A percentile compares a stretch with the other conserved stretches of the same genome.
These are phyloP conservation scores for Mythimna vitellina DNA, from an alignment of 2,888 invertebrate species.

Conservation along the genomic window DNA sequence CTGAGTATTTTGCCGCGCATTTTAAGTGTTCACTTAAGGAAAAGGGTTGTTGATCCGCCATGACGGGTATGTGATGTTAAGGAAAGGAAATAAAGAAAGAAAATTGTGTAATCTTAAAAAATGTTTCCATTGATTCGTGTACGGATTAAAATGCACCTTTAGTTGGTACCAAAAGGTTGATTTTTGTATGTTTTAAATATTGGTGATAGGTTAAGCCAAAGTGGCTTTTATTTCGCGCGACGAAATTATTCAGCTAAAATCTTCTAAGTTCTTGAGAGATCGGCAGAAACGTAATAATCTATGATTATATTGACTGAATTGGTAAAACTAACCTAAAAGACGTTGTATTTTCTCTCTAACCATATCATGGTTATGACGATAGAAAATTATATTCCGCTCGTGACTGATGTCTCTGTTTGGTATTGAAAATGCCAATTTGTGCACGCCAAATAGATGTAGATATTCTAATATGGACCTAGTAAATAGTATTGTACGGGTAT, in stretches of 20 bases:
- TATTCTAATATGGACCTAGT: slow-evolving; percentile 39
- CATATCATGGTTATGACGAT: slow-evolving; percentile 35
- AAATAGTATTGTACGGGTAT: slow-evolving; percentile 34
- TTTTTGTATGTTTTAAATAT: slow-evolving; percentile 35
- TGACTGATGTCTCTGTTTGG: slow-evolving; percentile 59
- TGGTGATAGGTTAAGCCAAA: slow-evolving; percentile 28
- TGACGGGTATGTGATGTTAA: slow-evolving; percentile 36
- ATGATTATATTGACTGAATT: slow-evolving; percentile 59
- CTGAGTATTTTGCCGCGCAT: slow-evolving; percentile 51
- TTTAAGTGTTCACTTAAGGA: slow-evolving; percentile 58
- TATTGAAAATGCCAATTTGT: slow-evolving; percentile 60
- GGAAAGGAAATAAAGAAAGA: slow-evolving; percentile 21
- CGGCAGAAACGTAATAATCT: slow-evolving; percentile 19
- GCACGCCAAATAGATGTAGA: slow-evolving; percentile 62
- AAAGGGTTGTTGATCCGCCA: slow-evolving; percentile 53
- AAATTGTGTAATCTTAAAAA: neutral
- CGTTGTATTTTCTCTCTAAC: slow-evolving; percentile 53
- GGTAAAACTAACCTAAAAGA: slow-evolving; percentile 54
- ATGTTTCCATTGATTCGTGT: slow-evolving; percentile 17
- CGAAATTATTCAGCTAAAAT: slow-evolving; percentile 41
- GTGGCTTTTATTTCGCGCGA: slow-evolving; percentile 36
- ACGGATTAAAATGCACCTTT: slow-evolving; percentile 5
- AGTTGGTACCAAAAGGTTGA: slow-evolving; percentile 17
- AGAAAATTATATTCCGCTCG: slow-evolving; percentile 58
- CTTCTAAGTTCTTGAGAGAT: slow-evolving; percentile 9